Conservation (phyloP, 2,113 vertebrate genomes). For the Centropus unirufus region DNA sequence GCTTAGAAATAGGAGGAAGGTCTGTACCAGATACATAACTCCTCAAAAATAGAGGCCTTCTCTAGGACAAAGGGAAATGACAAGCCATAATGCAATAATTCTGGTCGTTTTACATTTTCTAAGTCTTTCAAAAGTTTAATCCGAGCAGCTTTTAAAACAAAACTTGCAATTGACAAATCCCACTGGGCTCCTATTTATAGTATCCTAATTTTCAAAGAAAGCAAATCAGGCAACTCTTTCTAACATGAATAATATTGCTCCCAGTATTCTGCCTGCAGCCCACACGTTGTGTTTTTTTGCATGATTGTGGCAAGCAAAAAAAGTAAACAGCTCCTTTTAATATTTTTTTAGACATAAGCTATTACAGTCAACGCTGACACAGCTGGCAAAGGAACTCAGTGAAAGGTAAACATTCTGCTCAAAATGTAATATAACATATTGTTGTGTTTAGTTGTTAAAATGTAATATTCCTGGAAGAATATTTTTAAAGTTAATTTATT, state of each 20-base stretch:
- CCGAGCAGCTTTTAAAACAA: conserved; percentile 25
- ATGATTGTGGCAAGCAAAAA: conserved; percentile 31
- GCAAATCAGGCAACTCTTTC: conserved; percentile 53
- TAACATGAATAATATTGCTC: conserved; percentile 57
- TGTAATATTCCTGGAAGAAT: conserved; percentile 26
- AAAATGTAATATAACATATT: conserved; percentile 52
- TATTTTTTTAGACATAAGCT: conserved; percentile 47
- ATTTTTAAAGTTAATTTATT: neutral
- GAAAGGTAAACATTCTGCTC: conserved; percentile 60
- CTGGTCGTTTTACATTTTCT: neutral
- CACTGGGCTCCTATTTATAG: conserved; percentile 60
- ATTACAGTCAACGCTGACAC: conserved; percentile 46
- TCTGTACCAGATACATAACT: neutral
- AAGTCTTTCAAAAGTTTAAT: conserved; percentile 28
- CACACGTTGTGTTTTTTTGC: conserved; percentile 66
- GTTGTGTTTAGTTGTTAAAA: conserved; percentile 42
- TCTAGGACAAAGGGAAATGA: neutral
- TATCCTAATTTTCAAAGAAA: conserved; percentile 63
- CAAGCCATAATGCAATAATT: neutral
- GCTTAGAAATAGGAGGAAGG: neutral
- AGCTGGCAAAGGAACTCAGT: conserved; percentile 67
- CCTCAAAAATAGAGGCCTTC: neutral
- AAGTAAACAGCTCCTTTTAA: conserved; percentile 54
- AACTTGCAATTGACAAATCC: conserved; percentile 29
- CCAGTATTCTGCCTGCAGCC: conserved; percentile 51